These are phyloP conservation scores for Cynopterus brachyotis DNA, from an alignment of 2,113 vertebrate genomes.

Conservation along the genomic window DNA sequence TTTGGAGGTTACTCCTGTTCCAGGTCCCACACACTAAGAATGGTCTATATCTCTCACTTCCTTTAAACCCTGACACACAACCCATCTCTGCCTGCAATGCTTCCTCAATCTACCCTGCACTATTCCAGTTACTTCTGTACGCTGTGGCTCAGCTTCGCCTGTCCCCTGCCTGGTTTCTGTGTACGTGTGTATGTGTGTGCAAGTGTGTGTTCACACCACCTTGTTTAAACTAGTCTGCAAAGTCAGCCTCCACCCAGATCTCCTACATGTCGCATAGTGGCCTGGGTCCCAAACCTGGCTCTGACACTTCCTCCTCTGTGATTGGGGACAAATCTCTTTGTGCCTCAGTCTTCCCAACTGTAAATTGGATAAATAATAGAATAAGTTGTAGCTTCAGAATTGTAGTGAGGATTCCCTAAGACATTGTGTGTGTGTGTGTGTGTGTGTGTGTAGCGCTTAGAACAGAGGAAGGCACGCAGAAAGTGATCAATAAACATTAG, in stretches of 20 bases:
- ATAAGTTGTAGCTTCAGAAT: neutral
- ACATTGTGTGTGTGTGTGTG: no score
- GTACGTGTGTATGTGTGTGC: neutral
- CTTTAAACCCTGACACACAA: neutral
- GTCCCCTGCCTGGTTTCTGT: neutral
- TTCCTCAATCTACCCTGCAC: neutral
- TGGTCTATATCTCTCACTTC: neutral
- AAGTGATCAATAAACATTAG: no score
- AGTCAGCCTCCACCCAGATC: neutral
- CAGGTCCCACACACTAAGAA: neutral
- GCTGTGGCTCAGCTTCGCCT: neutral
- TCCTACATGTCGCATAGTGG: neutral
- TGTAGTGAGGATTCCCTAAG: neutral
- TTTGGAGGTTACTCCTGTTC: neutral
- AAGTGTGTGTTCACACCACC: accelerated
- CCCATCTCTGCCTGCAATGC: no score
- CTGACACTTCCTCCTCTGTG: neutral
- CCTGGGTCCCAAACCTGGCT: neutral
- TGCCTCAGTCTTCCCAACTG: neutral
- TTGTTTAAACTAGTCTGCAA: neutral
- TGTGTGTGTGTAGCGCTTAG: neutral
- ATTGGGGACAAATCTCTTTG: neutral
- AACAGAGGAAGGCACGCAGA: neutral
- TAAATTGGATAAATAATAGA: neutral
- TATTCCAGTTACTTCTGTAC: neutral